Evolutionary conservation across 2,888 invertebrate species (phyloP).

Genomic region (Drosophila bunnanda): DNA sequence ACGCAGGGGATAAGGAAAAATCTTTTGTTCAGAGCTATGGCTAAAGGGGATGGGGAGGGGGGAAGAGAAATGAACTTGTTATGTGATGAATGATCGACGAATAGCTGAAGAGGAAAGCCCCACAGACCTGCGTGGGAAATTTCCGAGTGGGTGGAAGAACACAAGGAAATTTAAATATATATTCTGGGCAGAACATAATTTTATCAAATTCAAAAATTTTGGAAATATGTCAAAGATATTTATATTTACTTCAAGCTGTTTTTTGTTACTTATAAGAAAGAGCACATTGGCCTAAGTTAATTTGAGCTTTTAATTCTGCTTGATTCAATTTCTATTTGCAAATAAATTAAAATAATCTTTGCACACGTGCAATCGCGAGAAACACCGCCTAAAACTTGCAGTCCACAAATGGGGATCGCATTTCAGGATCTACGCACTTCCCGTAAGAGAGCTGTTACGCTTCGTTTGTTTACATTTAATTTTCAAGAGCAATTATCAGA

Average conservation of each 20-base stretch:
- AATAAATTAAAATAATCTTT: too few relatives aligned
- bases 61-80: conserved; percentile 30
- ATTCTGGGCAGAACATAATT: background rate
- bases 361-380: too few relatives aligned
- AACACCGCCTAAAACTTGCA: too few relatives aligned
- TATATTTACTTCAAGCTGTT: background rate
- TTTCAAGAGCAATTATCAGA: too few relatives aligned
- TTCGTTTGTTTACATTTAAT: too few relatives aligned
- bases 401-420: too few relatives aligned
- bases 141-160: conserved; percentile 8
- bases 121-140: conserved; percentile 8
- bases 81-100: conserved; percentile 36
- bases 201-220: background rate
- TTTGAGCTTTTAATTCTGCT: too few relatives aligned
- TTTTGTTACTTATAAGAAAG: background rate
- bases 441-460: too few relatives aligned
- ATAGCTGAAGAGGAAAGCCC: background rate
- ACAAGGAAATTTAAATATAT: conserved; percentile 4
- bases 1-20: background rate
- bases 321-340: too few relatives aligned
- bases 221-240: conserved; percentile 7
- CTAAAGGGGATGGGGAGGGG: background rate
- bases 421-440: too few relatives aligned
- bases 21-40: conserved; percentile 35
- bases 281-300: background rate